Evolutionary conservation across 1,140 invertebrate species (phyloP).

Genomic region (Ceratosolen fusciceps): DNA sequence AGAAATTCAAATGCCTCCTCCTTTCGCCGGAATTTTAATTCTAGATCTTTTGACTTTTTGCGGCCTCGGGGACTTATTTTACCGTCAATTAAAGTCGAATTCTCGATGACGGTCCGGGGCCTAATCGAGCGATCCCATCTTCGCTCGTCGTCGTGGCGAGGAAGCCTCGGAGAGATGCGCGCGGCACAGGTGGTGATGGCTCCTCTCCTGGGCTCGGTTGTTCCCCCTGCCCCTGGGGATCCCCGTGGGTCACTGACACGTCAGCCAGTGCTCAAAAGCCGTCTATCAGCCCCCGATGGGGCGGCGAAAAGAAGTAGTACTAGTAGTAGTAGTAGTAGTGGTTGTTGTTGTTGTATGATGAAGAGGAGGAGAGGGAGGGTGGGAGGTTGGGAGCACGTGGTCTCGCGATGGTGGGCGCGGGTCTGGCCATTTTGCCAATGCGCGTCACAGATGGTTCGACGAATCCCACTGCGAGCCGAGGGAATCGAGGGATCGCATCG

Average conservation of each 20-base stretch:
- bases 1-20: too few relatives aligned
- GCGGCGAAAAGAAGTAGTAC: too few relatives aligned
- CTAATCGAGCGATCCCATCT: neutral
- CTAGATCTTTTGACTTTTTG: too few relatives aligned
- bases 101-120: neutral
- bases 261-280: neutral
- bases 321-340: too few relatives aligned
- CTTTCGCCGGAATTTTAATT: too few relatives aligned
- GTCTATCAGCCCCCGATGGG: slow-evolving; percentile 26
- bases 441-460: neutral
- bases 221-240: neutral
- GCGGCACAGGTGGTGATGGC: neutral
- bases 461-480: neutral
- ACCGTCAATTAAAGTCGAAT: neutral
- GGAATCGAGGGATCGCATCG: neutral
- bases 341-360: neutral
- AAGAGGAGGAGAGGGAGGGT: neutral
- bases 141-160: neutral
- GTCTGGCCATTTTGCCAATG: neutral
- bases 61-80: neutral
- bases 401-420: neutral
- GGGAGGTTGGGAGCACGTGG: neutral
- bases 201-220: neutral
- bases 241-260: slow-evolving; percentile 54
- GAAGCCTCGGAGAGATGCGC: neutral